These are phyloP conservation scores for Rhagoletis zephyria DNA, from an alignment of 1,140 invertebrate genomes.

Conservation along the genomic window DNA sequence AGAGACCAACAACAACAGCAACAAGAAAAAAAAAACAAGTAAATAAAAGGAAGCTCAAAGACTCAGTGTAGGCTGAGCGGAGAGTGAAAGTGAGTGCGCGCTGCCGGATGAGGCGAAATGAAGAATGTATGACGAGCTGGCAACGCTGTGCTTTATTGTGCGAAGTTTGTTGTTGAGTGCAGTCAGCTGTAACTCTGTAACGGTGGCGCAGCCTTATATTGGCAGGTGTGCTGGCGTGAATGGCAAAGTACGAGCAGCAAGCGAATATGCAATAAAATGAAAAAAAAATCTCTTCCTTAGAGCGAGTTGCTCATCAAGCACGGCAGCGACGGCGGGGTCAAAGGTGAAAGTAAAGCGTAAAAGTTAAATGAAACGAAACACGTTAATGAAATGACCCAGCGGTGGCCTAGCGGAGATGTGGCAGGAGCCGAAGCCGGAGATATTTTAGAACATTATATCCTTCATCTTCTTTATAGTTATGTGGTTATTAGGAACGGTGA, in stretches of 20 bases:
- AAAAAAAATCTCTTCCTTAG: not conserved
- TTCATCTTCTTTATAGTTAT: no score
- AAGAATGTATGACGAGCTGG: conserved; percentile 24
- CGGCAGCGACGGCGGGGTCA: not conserved
- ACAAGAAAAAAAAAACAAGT: not conserved
- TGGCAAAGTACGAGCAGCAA: not conserved
- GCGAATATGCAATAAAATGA: not conserved
- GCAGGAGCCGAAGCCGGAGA: no score
- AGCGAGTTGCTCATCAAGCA: conserved; percentile 21
- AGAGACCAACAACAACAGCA: not conserved
- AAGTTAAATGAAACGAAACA: conserved; percentile 57
- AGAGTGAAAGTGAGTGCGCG: conserved; percentile 32
- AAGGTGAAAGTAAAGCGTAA: conserved; percentile 51
- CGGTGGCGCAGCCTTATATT: not conserved
- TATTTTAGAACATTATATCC: no score
- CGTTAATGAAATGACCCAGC: conserved; percentile 50
- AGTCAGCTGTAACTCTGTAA: not conserved
- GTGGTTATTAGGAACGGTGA: not conserved
- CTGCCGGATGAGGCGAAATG: not conserved
- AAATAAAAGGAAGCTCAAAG: not conserved
- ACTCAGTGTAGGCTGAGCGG: no score
- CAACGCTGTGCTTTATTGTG: not conserved
- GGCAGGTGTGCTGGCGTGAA: conserved; percentile 11
- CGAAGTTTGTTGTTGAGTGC: not conserved
- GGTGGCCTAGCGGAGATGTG: not conserved